These are phyloP conservation scores for Campoletis sonorensis DNA, from an alignment of 1,140 invertebrate species.

Conservation along the genomic window DNA sequence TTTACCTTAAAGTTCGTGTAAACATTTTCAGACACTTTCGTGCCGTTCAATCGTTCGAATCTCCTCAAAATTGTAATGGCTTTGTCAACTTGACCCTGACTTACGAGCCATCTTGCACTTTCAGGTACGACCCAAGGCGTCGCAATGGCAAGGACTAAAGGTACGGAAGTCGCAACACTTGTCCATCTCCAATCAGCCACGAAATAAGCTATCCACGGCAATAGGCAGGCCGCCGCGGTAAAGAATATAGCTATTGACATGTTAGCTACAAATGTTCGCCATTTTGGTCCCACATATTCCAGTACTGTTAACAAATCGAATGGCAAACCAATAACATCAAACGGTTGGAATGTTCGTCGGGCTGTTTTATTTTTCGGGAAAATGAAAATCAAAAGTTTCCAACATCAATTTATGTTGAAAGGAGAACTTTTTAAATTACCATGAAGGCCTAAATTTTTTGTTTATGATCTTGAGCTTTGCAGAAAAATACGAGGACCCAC, in stretches of 20 bases:
- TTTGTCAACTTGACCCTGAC: constrained; percentile 87
- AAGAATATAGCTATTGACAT: constrained; percentile 94
- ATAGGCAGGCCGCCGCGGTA: constrained; percentile 84
- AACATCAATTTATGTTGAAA: too few relatives aligned
- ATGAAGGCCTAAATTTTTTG: too few relatives aligned
- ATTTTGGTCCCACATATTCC: constrained; percentile 92
- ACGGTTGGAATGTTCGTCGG: not conserved
- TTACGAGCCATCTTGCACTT: constrained; percentile 90
- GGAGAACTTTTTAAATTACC: too few relatives aligned
- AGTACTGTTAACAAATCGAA: constrained; percentile 80
- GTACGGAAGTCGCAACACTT: constrained; percentile 84
- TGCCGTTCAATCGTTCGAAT: constrained; percentile 88
- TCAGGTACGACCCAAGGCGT: constrained; percentile 89
- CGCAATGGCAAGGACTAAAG: constrained; percentile 82
- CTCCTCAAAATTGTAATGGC: constrained; percentile 86
- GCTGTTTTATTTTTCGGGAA: not conserved
- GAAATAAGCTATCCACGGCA: constrained; percentile 90
- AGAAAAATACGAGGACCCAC: too few relatives aligned
- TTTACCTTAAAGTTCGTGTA: constrained; percentile 84
- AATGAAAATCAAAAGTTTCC: not conserved
- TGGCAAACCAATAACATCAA: not conserved
- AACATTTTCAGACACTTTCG: constrained; percentile 83
- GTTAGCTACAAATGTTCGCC: constrained; percentile 91
- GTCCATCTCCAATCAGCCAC: constrained; percentile 87
- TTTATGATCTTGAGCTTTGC: too few relatives aligned